Percentiles rank a stretch among this genome's conserved stretches.
Evolutionary conservation across 2,797 vertebrate species (phyloP).

Genomic region (Sebastes wilsoni): DNA sequence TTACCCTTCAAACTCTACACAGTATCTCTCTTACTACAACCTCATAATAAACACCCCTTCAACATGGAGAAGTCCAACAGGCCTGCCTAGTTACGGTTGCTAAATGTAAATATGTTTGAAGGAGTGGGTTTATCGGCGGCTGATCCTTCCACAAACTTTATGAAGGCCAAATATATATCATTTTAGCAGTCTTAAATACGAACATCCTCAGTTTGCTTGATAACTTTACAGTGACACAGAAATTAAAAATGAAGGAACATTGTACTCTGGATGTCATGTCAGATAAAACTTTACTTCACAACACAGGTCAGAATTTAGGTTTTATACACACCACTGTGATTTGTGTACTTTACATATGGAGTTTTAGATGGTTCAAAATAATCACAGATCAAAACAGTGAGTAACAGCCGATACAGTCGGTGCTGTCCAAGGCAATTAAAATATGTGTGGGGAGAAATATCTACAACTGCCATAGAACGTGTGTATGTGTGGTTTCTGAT

Average conservation of each 20-base stretch:
- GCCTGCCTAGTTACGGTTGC: not conserved
- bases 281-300: conserved; percentile 55
- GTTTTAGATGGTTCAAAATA: conserved; percentile 22
- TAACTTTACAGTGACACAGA: not conserved
- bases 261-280: not conserved
- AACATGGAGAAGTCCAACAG: no score
- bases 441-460: conserved; percentile 8
- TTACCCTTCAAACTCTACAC: no score
- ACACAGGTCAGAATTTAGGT: conserved; percentile 7
- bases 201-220: not conserved
- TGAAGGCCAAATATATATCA: not conserved
- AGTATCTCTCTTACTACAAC: no score
- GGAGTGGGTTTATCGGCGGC: not conserved
- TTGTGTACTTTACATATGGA: conserved; percentile 26
- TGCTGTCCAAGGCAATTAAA: not conserved
- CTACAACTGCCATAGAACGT: conserved; percentile 28
- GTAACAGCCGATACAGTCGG: conserved; percentile 6
- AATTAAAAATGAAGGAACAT: conserved; percentile 1
- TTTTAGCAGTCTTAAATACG: not conserved
- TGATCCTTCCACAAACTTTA: not conserved
- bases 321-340: conserved; percentile 20
- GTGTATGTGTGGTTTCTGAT: conserved; percentile 36
- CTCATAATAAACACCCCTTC: no score
- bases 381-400: conserved; percentile 35
- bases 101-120: not conserved